A percentile compares a stretch with the other conserved stretches of the same genome.
Conservation (phyloP, 2,797 vertebrate genomes). For the Crocidura indochinensis region DNA sequence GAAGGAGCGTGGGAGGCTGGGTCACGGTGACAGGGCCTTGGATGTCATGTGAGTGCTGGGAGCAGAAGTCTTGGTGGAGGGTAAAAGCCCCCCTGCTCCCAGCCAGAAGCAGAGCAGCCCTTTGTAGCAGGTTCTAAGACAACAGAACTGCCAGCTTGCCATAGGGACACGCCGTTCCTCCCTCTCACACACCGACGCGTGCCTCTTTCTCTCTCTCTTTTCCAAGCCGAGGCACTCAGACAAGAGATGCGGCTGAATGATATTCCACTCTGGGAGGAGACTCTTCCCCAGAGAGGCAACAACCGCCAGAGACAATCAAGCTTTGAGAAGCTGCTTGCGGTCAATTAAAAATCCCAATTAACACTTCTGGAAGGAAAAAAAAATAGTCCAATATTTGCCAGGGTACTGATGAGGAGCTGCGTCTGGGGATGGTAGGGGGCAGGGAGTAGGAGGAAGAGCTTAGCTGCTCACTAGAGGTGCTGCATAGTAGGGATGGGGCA, state of each 20-base stretch:
- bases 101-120: neutral
- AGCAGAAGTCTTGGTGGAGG: neutral
- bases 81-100: neutral
- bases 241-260: neutral
- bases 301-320: conserved; percentile 58
- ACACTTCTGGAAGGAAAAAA: conserved; percentile 89
- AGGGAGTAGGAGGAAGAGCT: neutral
- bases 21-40: too few relatives aligned
- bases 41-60: neutral
- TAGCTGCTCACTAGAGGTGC: neutral
- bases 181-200: neutral
- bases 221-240: conserved; percentile 65
- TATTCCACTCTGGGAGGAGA: conserved; percentile 48
- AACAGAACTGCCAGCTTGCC: rapidly evolving
- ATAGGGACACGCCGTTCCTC: neutral
- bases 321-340: conserved; percentile 71
- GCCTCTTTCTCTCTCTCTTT: neutral
- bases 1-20: too few relatives aligned
- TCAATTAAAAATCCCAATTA: conserved; percentile 85
- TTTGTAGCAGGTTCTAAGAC: neutral
- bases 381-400: conserved; percentile 91
- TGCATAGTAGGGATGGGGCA: too few relatives aligned
- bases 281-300: conserved; percentile 32
- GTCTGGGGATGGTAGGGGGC: neutral
- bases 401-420: conserved; percentile 56